Evolutionary conservation across 1,140 invertebrate species (phyloP).

Genomic region (Macrocentrus cingulum): DNA sequence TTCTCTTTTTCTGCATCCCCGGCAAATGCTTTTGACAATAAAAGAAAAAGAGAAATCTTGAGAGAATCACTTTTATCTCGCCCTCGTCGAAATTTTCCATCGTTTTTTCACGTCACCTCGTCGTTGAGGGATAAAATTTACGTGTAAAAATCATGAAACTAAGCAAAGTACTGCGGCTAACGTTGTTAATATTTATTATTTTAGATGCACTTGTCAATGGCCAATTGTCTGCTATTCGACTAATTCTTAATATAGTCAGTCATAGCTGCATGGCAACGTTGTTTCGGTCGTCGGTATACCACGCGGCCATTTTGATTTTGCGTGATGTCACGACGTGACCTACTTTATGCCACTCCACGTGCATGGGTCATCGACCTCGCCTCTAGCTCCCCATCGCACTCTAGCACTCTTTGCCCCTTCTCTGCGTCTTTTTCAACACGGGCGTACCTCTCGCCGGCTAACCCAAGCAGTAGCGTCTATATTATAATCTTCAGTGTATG

Average conservation of each 20-base stretch:
- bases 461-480: background rate
- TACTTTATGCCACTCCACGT: conserved; percentile 50
- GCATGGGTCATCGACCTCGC: conserved; percentile 45
- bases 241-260: too few relatives aligned
- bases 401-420: background rate
- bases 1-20: background rate
- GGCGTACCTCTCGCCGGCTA: background rate
- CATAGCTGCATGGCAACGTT: conserved; percentile 32
- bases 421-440: background rate
- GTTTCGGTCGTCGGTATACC: background rate
- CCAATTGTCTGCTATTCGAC: background rate
- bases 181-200: too few relatives aligned
- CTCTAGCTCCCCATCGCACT: conserved; percentile 2
- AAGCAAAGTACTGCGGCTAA: too few relatives aligned
- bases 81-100: too few relatives aligned
- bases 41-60: background rate
- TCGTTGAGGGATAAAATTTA: too few relatives aligned
- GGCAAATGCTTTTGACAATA: conserved; percentile 13
- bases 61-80: too few relatives aligned
- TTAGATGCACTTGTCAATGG: background rate
- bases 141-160: too few relatives aligned
- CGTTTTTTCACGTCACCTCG: too few relatives aligned
- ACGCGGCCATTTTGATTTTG: conserved; percentile 43
- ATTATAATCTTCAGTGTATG: too few relatives aligned
- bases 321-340: conserved; percentile 51